These are phyloP conservation scores for Poliocrania exsul DNA, from an alignment of 2,797 vertebrate species.

Conservation along the genomic window DNA sequence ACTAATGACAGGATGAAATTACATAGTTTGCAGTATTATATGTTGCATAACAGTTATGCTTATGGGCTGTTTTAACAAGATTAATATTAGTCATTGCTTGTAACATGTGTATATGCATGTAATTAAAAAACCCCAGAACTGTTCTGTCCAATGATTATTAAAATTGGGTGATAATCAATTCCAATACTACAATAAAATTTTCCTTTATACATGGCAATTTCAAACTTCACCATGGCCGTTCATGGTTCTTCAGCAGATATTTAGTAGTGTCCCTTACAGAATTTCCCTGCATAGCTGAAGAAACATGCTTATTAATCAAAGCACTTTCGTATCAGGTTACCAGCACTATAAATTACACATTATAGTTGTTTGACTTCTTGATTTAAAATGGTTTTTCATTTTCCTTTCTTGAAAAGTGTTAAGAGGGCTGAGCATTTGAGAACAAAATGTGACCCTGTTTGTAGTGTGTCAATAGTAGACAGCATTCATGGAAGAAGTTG, in stretches of 20 bases:
- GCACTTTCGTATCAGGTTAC: neutral
- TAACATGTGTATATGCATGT: neutral
- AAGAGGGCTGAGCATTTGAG: neutral
- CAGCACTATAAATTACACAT: neutral
- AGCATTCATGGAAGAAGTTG: neutral
- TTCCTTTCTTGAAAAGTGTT: neutral
- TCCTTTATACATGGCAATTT: neutral
- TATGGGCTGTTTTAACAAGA: conserved; percentile 19
- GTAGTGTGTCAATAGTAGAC: neutral
- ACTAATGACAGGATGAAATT: neutral
- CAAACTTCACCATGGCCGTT: neutral
- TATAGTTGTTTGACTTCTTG: neutral
- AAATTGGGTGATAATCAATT: neutral
- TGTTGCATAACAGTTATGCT: neutral
- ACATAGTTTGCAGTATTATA: neutral
- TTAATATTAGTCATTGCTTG: neutral
- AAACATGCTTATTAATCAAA: neutral
- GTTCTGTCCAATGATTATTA: neutral
- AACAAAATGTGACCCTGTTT: neutral
- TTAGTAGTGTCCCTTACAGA: neutral
- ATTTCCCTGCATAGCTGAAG: neutral
- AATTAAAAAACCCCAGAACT: neutral
- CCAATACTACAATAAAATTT: neutral
- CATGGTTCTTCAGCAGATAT: neutral
- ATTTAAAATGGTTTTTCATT: neutral